Percentiles rank a stretch among this genome's conserved stretches.
These are phyloP conservation scores for Apolygus lucorum DNA, from an alignment of 1,140 invertebrate species.

Conservation along the genomic window DNA sequence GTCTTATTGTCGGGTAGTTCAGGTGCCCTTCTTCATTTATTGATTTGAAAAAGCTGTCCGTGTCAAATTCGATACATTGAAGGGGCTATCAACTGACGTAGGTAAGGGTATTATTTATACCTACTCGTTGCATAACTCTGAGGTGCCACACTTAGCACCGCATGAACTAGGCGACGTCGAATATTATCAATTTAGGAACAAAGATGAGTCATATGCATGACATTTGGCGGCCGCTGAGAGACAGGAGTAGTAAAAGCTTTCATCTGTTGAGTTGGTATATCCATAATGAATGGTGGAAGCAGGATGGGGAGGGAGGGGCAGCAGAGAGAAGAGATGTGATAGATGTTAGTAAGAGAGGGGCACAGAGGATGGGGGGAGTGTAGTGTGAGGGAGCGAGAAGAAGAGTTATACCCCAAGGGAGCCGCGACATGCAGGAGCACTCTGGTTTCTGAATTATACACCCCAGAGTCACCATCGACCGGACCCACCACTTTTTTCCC, in stretches of 20 bases:
- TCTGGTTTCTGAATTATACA: slow-evolving; percentile 16
- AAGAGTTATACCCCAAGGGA: slow-evolving; percentile 16
- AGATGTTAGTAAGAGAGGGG: slow-evolving; percentile 1
- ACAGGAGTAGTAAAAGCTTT: slow-evolving; percentile 25
- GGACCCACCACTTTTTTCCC: too few relatives aligned
- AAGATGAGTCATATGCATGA: slow-evolving; percentile 23
- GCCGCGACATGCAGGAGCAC: slow-evolving; percentile 11
- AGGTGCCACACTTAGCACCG: too few relatives aligned
- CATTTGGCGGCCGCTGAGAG: slow-evolving; percentile 18
- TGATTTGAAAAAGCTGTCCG: too few relatives aligned
- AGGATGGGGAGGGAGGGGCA: background rate
- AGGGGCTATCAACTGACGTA: too few relatives aligned
- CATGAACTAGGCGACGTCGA: too few relatives aligned
- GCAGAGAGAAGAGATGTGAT: background rate
- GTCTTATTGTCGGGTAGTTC: too few relatives aligned
- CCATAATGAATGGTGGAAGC: slow-evolving; percentile 22
- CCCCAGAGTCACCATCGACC: background rate
- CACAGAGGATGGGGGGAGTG: background rate
- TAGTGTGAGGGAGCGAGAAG: background rate
- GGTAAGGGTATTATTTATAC: too few relatives aligned
- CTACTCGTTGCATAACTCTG: too few relatives aligned
- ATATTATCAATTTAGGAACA: too few relatives aligned
- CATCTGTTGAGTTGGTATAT: slow-evolving; percentile 23
- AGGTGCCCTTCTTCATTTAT: too few relatives aligned
- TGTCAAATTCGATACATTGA: too few relatives aligned